Base-by-base conservation (phyloP, 2,113 vertebrate genomes). In the Pachyramphus minor region DNA sequence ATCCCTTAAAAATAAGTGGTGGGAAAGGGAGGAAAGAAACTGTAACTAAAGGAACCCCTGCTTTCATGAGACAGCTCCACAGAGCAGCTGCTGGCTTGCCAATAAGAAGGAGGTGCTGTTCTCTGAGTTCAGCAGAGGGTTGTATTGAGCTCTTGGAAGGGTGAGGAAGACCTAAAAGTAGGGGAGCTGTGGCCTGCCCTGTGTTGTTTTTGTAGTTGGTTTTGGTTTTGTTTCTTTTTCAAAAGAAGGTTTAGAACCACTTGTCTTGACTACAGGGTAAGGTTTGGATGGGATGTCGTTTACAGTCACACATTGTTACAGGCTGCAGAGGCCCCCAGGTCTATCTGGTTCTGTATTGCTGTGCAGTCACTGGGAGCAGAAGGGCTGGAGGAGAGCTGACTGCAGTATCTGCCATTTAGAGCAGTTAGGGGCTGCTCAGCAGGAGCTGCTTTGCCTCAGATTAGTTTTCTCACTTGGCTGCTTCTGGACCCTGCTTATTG, bases 1-100 rank as follows among this genome's bases (percentile, higher is more conserved):
- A 88, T 95, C 85, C 64, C 41, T 93, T 60, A 75, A 52, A 96
- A 93, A 95, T 90, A 93, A 84, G 60, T 56, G 49, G 56, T 95
- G 85, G 93, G 90, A 93, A 93, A 92, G 35, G 52, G 83, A 94
- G 68, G 64, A 75, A 91, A 95, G 83, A 75, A 94, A 60, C 52
- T 67, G 53, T 89, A 88, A 90, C 84, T 74, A 72, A 64, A 87
- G 37, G 64, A 74, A 23, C 39, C 11, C 52, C 39, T 68, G 64
- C 79, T 92, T 93, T 77, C 44, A n/a, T 37, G 64, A 63, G 64
- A 44, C 60, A 72, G 47, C 89, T 86, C 62, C 47, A 33, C 24
- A 50, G 52, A 50, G 33, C 52, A 76, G 68, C 53, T 52, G 12
- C 12, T n/a, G 75, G 33, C 45, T 52, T 4, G 2, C 62, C 60